Evolutionary conservation across 2,888 invertebrate species (phyloP).

Genomic region (Odontomyia ornata): DNA sequence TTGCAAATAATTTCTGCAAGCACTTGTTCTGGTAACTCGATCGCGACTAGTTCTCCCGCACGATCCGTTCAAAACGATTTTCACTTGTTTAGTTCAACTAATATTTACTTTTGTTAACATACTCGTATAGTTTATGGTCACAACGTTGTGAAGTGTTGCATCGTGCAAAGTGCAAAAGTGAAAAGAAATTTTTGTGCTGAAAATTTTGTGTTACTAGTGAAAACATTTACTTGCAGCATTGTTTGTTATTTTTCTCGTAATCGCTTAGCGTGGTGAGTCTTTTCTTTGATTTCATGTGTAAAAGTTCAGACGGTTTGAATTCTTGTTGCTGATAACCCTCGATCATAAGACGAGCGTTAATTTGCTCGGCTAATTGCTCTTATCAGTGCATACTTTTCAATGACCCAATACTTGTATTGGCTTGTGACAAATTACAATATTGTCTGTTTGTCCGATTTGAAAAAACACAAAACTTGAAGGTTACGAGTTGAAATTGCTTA

Average conservation of each 20-base stretch:
- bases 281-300: neutral
- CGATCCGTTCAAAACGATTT: neutral
- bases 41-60: constrained; percentile 45
- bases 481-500: too few species aligned
- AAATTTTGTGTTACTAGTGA: constrained; percentile 6
- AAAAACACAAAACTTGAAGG: too few species aligned
- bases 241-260: neutral
- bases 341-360: neutral
- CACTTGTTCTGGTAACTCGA: constrained; percentile 47
- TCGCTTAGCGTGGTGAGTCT: neutral
- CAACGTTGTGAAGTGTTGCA: neutral
- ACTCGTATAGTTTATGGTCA: constrained; percentile 1
- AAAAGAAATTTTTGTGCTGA: neutral
- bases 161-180: neutral
- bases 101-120: constrained; percentile 3
- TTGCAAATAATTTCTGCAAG: constrained; percentile 37
- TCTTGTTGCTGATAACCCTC: constrained; percentile 27
- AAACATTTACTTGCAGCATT: constrained; percentile 5
- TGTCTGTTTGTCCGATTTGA: neutral
- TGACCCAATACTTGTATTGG: neutral
- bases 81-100: neutral
- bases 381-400: neutral
- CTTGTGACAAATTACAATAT: neutral
- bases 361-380: constrained; percentile 28
- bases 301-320: neutral